Conservation (phyloP, 2,888 invertebrate species). For the Scaeva pyrastri region DNA sequence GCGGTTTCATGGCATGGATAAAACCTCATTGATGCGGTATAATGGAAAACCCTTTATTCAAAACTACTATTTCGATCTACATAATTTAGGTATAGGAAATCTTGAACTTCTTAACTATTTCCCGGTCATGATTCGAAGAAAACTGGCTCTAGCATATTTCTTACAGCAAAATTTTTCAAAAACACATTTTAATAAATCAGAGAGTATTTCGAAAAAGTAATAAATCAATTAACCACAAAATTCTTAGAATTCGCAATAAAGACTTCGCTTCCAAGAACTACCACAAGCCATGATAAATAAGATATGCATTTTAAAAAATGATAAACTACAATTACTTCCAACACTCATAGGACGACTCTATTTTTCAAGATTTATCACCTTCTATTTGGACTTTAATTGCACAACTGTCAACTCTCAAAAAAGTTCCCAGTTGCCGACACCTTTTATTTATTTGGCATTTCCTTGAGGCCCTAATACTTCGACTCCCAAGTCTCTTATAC, state of each 20-base stretch:
- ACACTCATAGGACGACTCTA: slow-evolving; percentile 13
- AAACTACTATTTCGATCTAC: no score
- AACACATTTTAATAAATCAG: not conserved
- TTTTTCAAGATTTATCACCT: slow-evolving; percentile 12
- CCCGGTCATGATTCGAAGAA: no score
- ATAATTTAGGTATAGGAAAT: no score
- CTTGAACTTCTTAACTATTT: no score
- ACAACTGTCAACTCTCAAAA: not conserved
- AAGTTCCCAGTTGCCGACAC: not conserved
- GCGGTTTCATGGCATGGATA: no score
- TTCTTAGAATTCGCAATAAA: not conserved
- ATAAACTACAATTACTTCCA: not conserved
- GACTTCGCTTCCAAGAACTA: not conserved
- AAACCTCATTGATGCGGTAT: no score
- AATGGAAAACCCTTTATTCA: no score
- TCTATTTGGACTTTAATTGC: slow-evolving; percentile 12
- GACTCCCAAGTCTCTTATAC: not conserved
- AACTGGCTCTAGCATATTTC: no score
- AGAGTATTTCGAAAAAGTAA: not conserved
- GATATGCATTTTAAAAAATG: not conserved
- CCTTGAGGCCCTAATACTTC: not conserved
- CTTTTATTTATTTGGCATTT: slow-evolving; percentile 13
- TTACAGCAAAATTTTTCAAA: no score
- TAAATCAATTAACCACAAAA: not conserved
- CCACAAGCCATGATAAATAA: not conserved